Percentiles rank a stretch among this genome's conserved stretches.
Conservation (phyloP, 2,797 vertebrate species). For the Gambelia wislizenii region DNA sequence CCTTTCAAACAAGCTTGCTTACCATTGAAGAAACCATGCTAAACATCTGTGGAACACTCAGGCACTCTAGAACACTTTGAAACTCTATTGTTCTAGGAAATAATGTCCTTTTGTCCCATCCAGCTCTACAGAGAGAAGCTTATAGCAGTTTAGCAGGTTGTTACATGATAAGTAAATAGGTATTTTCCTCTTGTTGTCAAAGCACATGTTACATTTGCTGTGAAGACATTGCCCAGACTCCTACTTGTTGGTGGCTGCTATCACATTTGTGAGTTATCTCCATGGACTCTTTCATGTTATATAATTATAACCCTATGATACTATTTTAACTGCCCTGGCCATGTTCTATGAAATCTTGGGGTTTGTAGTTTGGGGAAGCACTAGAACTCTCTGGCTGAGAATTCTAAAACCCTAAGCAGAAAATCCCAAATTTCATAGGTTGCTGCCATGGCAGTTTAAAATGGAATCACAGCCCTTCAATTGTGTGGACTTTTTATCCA, state of each 20-base stretch:
- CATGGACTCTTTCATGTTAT: background rate
- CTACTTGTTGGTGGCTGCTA: background rate
- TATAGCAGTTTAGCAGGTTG: background rate
- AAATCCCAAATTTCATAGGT: no score
- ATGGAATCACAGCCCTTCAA: no score
- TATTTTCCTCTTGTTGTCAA: background rate
- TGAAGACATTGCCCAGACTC: no score
- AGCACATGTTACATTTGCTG: background rate
- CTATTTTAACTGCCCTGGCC: no score
- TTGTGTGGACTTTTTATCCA: no score
- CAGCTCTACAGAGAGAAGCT: background rate
- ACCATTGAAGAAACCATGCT: background rate
- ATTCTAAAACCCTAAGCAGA: no score
- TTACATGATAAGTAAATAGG: background rate
- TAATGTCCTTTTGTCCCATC: conserved; percentile 22
- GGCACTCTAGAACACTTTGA: background rate
- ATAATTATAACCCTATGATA: no score
- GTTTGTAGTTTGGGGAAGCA: no score
- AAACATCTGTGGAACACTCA: background rate
- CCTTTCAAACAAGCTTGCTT: background rate
- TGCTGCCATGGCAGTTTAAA: no score
- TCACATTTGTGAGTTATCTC: background rate
- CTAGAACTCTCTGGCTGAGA: no score
- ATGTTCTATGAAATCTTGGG: no score
- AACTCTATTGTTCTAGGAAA: background rate